Evolutionary conservation across 2,888 invertebrate genomes (phyloP).

Genomic region (Dendrolimus pini): DNA sequence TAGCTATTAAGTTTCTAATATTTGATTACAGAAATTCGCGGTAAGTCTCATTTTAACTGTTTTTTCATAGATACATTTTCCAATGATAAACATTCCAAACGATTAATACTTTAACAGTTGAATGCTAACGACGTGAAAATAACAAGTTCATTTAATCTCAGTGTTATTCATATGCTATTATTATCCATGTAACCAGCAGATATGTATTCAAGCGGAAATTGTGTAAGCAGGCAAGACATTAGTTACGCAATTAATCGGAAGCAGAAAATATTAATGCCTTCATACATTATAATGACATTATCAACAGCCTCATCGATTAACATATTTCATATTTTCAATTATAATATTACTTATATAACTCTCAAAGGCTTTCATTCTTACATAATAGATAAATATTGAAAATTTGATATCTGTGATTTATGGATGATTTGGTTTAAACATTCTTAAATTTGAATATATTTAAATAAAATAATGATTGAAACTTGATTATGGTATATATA

Average conservation of each 20-base stretch:
- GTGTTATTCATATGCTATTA: too few species aligned
- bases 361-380: constrained; percentile 29
- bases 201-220: neutral
- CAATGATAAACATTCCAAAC: too few species aligned
- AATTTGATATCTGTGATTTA: constrained; percentile 4
- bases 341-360: constrained; percentile 25
- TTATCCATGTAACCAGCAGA: neutral
- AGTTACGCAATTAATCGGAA: constrained; percentile 28
- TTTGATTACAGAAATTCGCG: too few species aligned
- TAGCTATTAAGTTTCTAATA: too few species aligned
- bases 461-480: neutral
- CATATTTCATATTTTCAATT: constrained; percentile 28
- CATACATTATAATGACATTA: constrained; percentile 33
- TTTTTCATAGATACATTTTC: too few species aligned
- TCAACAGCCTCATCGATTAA: constrained; percentile 32
- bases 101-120: too few species aligned
- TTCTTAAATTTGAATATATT: constrained; percentile 11
- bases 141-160: too few species aligned
- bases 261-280: constrained; percentile 20
- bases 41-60: too few species aligned
- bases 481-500: neutral
- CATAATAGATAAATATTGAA: constrained; percentile 13
- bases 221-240: constrained; percentile 6
- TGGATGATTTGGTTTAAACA: constrained; percentile 10
- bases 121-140: too few species aligned